A percentile compares a stretch with the other conserved stretches of the same genome.
phyloP scores from a whole-genome alignment of 2,797 vertebrate genomes.

The Morus bassanus region DNA sequence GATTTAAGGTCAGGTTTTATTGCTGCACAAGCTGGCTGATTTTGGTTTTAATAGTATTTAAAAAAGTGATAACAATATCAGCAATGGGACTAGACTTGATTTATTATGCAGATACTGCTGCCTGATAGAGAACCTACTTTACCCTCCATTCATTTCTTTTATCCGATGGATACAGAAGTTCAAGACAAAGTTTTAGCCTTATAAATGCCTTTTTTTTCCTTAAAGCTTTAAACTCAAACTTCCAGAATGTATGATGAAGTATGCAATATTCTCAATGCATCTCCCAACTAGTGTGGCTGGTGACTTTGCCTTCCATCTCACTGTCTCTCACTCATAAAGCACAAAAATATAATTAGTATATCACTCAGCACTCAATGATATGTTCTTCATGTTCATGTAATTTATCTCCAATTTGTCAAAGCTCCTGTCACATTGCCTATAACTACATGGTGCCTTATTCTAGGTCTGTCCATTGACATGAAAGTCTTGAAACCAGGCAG shows the following conservation, averaged over 20 bases:
- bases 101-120: background rate
- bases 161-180: background rate
- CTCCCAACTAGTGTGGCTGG: background rate
- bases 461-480: conserved; percentile 43
- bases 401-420: conserved; percentile 55
- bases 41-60: background rate
- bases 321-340: conserved; percentile 9
- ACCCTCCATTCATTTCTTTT: background rate
- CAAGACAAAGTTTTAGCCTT: background rate
- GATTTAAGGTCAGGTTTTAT: background rate
- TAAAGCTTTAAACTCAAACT: background rate
- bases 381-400: conserved; percentile 35
- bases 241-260: background rate
- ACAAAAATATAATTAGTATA: conserved; percentile 45
- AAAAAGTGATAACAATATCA: background rate
- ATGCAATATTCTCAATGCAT: background rate
- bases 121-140: background rate
- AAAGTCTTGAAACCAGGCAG: conserved; percentile 60
- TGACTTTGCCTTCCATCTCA: background rate
- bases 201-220: background rate
- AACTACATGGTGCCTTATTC: background rate
- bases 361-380: conserved; percentile 28
- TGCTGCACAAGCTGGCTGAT: background rate
- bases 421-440: conserved; percentile 21
- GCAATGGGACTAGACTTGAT: background rate